Evolutionary conservation across 2,797 vertebrate species (phyloP).

Genomic region (Erithacus rubecula): DNA sequence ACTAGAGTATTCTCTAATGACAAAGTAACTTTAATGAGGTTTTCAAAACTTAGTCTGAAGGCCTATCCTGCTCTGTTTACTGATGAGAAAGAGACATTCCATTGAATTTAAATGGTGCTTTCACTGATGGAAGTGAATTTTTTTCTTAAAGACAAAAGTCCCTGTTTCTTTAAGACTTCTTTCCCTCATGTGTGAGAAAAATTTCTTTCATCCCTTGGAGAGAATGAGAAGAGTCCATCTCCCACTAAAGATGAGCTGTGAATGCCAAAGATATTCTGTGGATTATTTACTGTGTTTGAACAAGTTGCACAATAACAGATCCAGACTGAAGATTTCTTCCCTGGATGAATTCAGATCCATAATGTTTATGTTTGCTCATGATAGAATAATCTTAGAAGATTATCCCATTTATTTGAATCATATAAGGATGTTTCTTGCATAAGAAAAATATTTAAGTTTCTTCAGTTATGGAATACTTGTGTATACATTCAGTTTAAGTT

Average conservation of each 20-base stretch:
- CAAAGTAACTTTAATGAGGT: not conserved
- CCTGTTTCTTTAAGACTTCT: not conserved
- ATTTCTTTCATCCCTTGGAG: not conserved
- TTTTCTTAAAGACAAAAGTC: not conserved
- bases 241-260: not conserved
- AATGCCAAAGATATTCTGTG: not conserved
- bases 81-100: not conserved
- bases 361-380: not conserved
- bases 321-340: not conserved
- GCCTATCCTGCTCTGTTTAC: not conserved
- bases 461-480: not conserved
- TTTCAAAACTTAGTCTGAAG: not conserved
- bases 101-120: not conserved
- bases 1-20: not conserved
- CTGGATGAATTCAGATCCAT: not conserved
- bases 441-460: not conserved
- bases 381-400: not conserved
- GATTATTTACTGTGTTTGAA: not conserved
- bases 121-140: accelerated
- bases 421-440: not conserved
- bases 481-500: not conserved
- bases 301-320: not conserved
- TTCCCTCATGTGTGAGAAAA: not conserved
- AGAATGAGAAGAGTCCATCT: not conserved
- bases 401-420: not conserved